Evolutionary conservation across 2,797 vertebrate genomes (phyloP), one percentile per base, ranked within the genome.

Genomic region (Loriculus beryllinus): DNA sequence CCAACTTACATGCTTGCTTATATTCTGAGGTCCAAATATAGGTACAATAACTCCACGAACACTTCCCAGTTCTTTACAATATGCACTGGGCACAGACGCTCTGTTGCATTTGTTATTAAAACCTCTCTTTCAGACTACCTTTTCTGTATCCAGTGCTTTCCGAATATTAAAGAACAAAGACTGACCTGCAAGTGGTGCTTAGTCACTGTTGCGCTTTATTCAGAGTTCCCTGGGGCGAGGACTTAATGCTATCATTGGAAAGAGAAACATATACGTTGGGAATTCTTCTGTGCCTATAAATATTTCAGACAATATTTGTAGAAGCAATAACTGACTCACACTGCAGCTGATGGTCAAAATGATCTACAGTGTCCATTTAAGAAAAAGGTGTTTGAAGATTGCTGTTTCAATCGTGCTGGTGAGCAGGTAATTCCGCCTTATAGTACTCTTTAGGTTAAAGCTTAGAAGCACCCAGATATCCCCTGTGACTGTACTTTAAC

Each of bases 141-240:
- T 48, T 71, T 74, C 74, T 71, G 23, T 19, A 76, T 3, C 20
- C 56, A 84, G 45, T n/a, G 14, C 42, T 91, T 87, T 52, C 35
- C 78, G 39, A 77, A 63, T 26, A 86, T 39, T 45, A 22, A 67
- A 64, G 40, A 70, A 52, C 72, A 56, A 64, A 22, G 14, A 54
- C 83, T 77, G 74, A 45, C 80, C 83, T 77, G 75, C 67, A 96
- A 92, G 77, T 45, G 45, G 15, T 96, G 90, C 84, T 96, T 96
- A 92, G 91, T 96, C 93, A 93, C 20, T 80, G 93, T 47, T 78
- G 26, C 77, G 64, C 39, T 88, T 69, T 76, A 62, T 72, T 40
- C 82, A 39, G 52, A 88, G 67, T 69, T 63, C 63, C 81, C 10
- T 40, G 68, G 64, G 43, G 51, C 43, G 92, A 92, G 42, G 42